phyloP scores from a whole-genome alignment of 1,140 invertebrate species.

The Aethina tumida region DNA sequence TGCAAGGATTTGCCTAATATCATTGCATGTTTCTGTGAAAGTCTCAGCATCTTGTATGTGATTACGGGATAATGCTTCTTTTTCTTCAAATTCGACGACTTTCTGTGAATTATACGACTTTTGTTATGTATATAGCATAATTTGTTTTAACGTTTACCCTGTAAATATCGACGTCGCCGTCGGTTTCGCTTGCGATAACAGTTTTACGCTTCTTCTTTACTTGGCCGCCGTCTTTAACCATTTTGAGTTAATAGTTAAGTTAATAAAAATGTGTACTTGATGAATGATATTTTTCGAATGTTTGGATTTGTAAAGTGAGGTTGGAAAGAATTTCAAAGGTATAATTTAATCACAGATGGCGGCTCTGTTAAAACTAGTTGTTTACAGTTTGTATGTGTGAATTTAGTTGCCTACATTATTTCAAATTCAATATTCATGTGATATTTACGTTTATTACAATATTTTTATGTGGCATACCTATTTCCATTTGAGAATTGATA shows the following conservation, averaged over 20 bases:
- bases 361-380: too few species aligned
- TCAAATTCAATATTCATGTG: slow-evolving; percentile 1
- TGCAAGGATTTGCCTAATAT: slow-evolving; percentile 51
- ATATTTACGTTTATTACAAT: too few species aligned
- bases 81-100: slow-evolving; percentile 61
- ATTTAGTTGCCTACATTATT: too few species aligned
- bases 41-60: slow-evolving; percentile 54
- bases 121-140: background rate
- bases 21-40: slow-evolving; percentile 58
- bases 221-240: slow-evolving; percentile 26
- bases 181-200: slow-evolving; percentile 15
- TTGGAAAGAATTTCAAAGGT: too few species aligned
- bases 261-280: too few species aligned
- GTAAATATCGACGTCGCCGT: slow-evolving; percentile 27
- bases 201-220: slow-evolving; percentile 29
- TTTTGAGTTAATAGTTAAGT: too few species aligned
- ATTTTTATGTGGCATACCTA: too few species aligned
- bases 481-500: too few species aligned
- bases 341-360: too few species aligned
- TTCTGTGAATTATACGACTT: slow-evolving; percentile 34
- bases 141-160: slow-evolving; percentile 18
- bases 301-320: too few species aligned
- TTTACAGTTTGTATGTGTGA: too few species aligned
- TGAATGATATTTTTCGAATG: too few species aligned
- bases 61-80: slow-evolving; percentile 54